Conservation (phyloP, 64 coral and sea anemone species). For the Montipora foliosa region DNA sequence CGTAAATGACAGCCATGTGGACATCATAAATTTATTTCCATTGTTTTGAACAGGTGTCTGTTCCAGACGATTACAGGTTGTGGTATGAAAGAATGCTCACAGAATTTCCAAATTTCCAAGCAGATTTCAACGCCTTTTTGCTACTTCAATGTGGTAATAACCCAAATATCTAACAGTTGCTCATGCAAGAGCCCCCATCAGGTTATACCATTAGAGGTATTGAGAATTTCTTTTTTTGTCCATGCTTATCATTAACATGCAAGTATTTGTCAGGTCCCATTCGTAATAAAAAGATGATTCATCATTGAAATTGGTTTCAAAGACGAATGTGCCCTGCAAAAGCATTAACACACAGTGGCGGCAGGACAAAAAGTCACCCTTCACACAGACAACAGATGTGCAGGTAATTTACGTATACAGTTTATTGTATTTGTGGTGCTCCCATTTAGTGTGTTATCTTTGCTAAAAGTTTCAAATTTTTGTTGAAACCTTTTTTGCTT, state of each 20-base stretch:
- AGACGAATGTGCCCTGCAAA: conserved; percentile 47
- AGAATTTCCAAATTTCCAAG: conserved; percentile 4
- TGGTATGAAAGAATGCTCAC: conserved; percentile 34
- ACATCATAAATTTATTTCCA: too few species aligned
- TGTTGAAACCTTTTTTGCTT: too few species aligned
- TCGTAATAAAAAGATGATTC: not conserved
- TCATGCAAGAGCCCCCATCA: too few species aligned
- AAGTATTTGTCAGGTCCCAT: not conserved
- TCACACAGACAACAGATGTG: conserved; percentile 15
- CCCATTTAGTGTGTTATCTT: not conserved
- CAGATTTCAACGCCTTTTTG: conserved; percentile 22
- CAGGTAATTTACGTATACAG: conserved; percentile 2
- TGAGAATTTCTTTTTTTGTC: too few species aligned
- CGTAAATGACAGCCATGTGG: not conserved
- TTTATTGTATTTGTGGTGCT: conserved; percentile 9
- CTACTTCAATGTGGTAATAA: conserved; percentile 23
- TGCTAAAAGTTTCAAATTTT: not conserved
- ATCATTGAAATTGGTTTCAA: not conserved
- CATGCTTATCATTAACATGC: not conserved
- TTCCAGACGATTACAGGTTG: conserved; percentile 7
- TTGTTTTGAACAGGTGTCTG: not conserved
- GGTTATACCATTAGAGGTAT: too few species aligned
- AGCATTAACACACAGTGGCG: conserved; percentile 39
- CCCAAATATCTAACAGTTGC: too few species aligned
- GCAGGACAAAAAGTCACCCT: conserved; percentile 39